Conservation (phyloP, 2,797 vertebrate species). For the Tympanoctomys barrerae region DNA sequence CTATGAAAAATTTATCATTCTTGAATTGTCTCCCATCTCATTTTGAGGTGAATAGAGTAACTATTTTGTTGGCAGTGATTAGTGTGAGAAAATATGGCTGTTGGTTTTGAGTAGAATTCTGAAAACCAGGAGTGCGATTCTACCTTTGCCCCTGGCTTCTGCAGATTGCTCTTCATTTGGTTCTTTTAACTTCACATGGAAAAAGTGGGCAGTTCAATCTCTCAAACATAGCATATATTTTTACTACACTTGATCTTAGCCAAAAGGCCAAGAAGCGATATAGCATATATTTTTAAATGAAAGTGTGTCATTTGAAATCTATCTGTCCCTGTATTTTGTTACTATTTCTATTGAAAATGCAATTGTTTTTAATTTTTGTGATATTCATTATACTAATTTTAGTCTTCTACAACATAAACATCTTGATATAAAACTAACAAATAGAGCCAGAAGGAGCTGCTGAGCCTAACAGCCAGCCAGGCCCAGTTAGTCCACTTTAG, state of each 20-base stretch:
- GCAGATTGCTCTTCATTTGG: not conserved
- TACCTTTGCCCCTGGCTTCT: not conserved
- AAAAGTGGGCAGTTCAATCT: slow-evolving; percentile 48
- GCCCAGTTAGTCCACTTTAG: too few species aligned
- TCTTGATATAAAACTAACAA: slow-evolving; percentile 23
- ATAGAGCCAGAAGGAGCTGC: too few species aligned
- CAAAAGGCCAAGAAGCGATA: not conserved
- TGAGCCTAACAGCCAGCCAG: too few species aligned
- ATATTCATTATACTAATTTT: slow-evolving; percentile 26
- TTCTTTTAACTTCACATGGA: not conserved
- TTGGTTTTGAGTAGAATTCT: not conserved
- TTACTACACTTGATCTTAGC: too few species aligned
- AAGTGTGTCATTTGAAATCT: not conserved
- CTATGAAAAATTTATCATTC: not conserved
- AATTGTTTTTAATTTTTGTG: slow-evolving; percentile 25
- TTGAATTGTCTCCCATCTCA: slow-evolving; percentile 45
- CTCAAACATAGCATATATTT: not conserved
- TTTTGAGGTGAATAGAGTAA: slow-evolving; percentile 59
- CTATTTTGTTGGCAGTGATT: slow-evolving; percentile 12
- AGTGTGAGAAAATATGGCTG: not conserved
- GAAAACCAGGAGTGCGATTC: slow-evolving; percentile 1
- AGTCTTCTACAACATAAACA: not conserved
- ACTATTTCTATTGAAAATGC: not conserved
- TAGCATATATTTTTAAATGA: not conserved
- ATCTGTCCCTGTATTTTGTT: not conserved